phyloP scores from a whole-genome alignment of 2,888 invertebrate genomes.

The Rhagophthalmus giganteus region DNA sequence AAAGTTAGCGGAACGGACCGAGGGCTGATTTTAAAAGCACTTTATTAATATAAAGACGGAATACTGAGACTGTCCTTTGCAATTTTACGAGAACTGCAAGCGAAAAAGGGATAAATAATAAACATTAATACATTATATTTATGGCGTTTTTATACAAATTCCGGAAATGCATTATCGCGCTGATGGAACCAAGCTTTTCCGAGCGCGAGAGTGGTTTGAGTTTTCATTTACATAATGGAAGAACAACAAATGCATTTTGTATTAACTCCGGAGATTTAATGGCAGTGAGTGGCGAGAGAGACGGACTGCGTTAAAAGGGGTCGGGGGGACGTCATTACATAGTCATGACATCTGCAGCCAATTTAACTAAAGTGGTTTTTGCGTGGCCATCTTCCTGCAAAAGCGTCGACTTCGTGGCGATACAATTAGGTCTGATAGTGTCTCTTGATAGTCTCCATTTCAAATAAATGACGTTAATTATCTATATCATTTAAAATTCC shows the following conservation, averaged over 20 bases:
- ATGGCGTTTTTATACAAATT: constrained; percentile 35
- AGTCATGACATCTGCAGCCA: constrained; percentile 55
- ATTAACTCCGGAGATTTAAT: constrained; percentile 58
- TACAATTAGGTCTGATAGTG: constrained; percentile 34
- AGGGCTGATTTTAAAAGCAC: constrained; percentile 20
- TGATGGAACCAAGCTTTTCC: constrained; percentile 48
- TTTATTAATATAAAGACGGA: constrained; percentile 25
- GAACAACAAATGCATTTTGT: constrained; percentile 59
- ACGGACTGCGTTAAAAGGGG: constrained; percentile 33
- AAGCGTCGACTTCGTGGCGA: constrained; percentile 24
- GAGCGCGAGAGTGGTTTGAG: constrained; percentile 49
- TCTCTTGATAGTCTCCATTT: constrained; percentile 15
- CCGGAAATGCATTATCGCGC: constrained; percentile 52
- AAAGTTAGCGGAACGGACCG: constrained; percentile 12
- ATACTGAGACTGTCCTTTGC: constrained; percentile 16
- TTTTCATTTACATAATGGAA: constrained; percentile 59
- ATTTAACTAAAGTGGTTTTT: constrained; percentile 55
- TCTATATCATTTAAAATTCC: constrained; percentile 13
- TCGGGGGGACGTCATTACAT: constrained; percentile 48
- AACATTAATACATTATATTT: constrained; percentile 31
- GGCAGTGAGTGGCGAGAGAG: constrained; percentile 48
- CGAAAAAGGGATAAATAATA: constrained; percentile 29
- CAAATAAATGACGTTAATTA: constrained; percentile 13
- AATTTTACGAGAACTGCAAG: constrained; percentile 17
- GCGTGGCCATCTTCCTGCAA: constrained; percentile 42